phyloP scores from a whole-genome alignment of 2,113 vertebrate genomes.

The Nettapus auritus region DNA sequence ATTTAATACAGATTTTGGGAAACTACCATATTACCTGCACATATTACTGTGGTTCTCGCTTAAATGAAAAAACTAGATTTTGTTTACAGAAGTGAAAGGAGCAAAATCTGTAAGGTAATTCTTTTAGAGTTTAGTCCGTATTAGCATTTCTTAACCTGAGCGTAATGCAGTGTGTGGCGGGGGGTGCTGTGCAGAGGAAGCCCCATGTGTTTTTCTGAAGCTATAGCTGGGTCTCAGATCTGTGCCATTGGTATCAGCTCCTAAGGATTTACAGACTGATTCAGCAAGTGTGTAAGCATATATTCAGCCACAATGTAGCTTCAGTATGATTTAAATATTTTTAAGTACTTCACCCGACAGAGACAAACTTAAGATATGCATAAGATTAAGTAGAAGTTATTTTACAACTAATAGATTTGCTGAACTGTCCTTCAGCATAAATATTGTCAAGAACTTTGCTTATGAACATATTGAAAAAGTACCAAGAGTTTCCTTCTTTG shows the following conservation, averaged over 20 bases:
- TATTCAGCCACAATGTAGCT: not conserved
- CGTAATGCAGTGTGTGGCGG: not conserved
- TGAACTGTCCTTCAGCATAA: not conserved
- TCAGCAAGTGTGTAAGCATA: not conserved
- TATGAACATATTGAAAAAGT: not conserved
- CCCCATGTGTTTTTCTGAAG: not conserved
- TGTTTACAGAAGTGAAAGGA: slow-evolving; percentile 1
- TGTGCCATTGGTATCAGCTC: not conserved
- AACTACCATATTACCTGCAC: slow-evolving; percentile 56
- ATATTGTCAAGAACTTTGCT: not conserved
- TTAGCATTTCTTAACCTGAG: not conserved
- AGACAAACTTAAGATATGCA: not conserved
- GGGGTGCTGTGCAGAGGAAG: not conserved
- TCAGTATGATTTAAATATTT: not conserved
- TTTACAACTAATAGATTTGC: not conserved
- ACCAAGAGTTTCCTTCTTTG: not conserved
- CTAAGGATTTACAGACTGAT: not conserved
- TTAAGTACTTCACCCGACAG: not conserved
- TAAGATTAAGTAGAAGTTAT: not conserved
- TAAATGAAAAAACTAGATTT: not conserved
- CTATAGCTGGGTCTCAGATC: not conserved
- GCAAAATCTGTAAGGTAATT: not conserved
- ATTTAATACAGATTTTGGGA: slow-evolving; percentile 71
- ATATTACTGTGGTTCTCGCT: slow-evolving; percentile 24
- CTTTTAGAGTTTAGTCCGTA: not conserved